These are phyloP conservation scores for Apodemus sylvaticus DNA, from an alignment of 2,113 vertebrate genomes.

Conservation along the genomic window DNA sequence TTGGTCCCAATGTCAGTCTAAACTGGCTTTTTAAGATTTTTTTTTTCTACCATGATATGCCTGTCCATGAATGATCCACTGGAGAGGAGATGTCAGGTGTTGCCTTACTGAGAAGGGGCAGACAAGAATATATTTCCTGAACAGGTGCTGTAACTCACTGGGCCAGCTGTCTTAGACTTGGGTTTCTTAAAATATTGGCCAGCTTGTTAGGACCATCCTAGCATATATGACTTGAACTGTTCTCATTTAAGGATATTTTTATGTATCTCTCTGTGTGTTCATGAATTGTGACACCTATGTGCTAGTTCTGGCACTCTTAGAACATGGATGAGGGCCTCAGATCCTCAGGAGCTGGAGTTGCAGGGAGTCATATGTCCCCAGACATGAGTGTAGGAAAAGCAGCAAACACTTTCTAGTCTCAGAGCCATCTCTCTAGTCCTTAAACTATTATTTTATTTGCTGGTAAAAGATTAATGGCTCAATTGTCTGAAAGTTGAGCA, in stretches of 20 bases:
- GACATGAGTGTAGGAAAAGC: neutral
- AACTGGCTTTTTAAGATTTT: neutral
- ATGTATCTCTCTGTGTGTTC: neutral
- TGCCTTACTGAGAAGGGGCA: neutral
- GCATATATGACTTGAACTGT: neutral
- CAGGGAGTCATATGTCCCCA: neutral
- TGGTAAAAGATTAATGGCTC: neutral
- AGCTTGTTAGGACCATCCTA: neutral
- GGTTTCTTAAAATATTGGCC: neutral
- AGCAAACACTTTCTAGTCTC: neutral
- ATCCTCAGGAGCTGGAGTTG: neutral
- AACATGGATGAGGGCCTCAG: neutral
- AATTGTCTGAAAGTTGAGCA: conserved; percentile 16
- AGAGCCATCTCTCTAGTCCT: neutral
- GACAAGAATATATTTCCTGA: neutral
- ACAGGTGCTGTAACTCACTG: neutral
- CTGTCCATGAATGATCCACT: neutral
- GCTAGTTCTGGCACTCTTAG: neutral
- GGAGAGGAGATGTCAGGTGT: neutral
- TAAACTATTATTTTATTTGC: neutral
- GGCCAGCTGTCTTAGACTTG: neutral
- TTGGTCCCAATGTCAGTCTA: neutral
- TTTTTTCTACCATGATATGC: neutral
- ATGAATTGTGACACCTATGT: neutral
- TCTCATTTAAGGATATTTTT: neutral